Percentiles rank a stretch among this genome's conserved stretches.
phyloP scores from a whole-genome alignment of 2,113 vertebrate species.

The Heptranchias perlo region DNA sequence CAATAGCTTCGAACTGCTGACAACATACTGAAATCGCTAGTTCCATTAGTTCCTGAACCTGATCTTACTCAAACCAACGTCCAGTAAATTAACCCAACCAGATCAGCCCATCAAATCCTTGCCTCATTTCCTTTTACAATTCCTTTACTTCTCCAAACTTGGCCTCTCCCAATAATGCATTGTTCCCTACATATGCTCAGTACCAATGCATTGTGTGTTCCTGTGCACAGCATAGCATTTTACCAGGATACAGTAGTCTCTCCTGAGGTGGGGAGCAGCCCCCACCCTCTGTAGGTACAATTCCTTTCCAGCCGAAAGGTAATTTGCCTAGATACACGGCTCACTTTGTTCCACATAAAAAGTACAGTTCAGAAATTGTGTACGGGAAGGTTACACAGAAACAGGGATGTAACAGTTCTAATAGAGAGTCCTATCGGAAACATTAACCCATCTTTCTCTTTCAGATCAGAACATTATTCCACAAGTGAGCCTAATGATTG shows the following conservation, averaged over 20 bases:
- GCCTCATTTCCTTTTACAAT: background rate
- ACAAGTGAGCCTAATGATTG: background rate
- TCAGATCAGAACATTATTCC: background rate
- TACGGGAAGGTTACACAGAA: background rate
- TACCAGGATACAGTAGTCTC: no score
- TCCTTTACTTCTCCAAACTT: background rate
- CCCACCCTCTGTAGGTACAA: no score
- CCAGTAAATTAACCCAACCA: background rate
- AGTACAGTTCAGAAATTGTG: background rate
- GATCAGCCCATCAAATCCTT: background rate
- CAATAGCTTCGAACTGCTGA: background rate
- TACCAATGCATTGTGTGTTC: no score
- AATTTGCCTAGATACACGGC: no score
- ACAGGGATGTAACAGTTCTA: background rate
- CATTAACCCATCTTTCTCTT: background rate
- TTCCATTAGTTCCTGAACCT: background rate
- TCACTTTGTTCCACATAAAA: no score
- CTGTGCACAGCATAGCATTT: no score
- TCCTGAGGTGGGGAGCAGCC: no score
- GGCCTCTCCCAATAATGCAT: background rate
- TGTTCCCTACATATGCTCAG: background rate
- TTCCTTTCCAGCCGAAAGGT: no score
- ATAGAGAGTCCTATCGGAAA: background rate
- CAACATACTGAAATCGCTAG: background rate
- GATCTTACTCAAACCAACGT: background rate